A percentile compares a stretch with the other conserved stretches of the same genome.
These are phyloP conservation scores for Remorina albescens DNA, from an alignment of 2,797 vertebrate species.

Conservation along the genomic window DNA sequence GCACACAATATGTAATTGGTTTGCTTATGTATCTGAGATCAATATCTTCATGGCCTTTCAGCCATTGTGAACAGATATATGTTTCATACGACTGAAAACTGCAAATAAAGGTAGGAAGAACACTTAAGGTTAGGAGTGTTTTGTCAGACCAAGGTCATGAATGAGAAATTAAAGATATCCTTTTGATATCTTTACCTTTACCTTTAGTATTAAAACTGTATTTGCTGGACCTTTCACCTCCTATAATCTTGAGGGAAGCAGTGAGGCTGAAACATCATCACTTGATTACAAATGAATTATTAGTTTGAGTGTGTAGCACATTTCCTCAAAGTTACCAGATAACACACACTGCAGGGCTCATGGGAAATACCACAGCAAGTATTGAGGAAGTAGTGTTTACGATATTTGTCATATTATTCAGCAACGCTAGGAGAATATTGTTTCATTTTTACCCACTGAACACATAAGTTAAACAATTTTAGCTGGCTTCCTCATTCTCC, in stretches of 20 bases:
- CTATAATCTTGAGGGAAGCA: neutral
- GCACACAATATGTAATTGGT: too few relatives aligned
- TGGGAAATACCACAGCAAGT: neutral
- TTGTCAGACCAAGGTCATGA: neutral
- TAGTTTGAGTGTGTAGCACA: neutral
- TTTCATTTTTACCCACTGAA: slow-evolving; percentile 2
- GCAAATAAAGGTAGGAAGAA: neutral
- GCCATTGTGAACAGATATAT: too few relatives aligned
- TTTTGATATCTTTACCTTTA: too few relatives aligned
- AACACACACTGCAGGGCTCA: neutral
- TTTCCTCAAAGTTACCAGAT: neutral
- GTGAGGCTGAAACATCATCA: slow-evolving; percentile 2
- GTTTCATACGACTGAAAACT: too few relatives aligned
- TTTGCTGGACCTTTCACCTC: slow-evolving; percentile 9
- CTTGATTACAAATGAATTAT: neutral
- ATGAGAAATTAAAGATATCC: neutral
- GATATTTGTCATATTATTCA: slow-evolving; percentile 6
- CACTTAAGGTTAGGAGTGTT: too few relatives aligned
- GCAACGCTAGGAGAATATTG: slow-evolving; percentile 10
- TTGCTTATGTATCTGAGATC: too few relatives aligned
- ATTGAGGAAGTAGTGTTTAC: neutral
- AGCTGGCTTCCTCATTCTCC: neutral
- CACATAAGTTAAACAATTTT: neutral
- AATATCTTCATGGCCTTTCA: too few relatives aligned
- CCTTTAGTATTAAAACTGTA: neutral